Evolutionary conservation across 2,888 invertebrate species (phyloP), one percentile per base, ranked within the genome.

Genomic region (Synergus laeviventris): DNA sequence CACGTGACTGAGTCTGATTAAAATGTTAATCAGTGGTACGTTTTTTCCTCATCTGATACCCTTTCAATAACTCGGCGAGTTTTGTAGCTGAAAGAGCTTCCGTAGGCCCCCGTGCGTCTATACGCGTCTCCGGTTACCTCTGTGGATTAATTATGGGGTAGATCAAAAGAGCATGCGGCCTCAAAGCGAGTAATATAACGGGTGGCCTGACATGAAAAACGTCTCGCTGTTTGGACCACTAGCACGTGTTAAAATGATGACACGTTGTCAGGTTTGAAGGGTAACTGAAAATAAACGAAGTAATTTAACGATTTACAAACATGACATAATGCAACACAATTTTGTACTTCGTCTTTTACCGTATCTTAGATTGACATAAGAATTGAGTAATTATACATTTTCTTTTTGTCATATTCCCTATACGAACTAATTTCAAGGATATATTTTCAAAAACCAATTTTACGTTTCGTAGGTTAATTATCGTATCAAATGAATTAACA

Each of bases 141-240:
- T 86, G 86, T 85, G 89, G 89, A 90, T 90, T 89, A 89, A 90
- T 90, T 90, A 90, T 88, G 86, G 87, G 87, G 87, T 87, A 88
- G 88, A 89, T 89, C 90, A 89, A 89, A 90, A 89, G 90, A 89
- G 87, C 88, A 88, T 84, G 84, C 87, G 86, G 85, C 89, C 86
- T 88, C 89, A 89, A 89, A 89, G 89, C 89, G 86, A 77, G 82
- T 86, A 85, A 87, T 85, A 86, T 85, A 87, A 87, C 87, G 87
- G 86, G 87, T 87, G 82, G 81, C 80, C 79, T 81, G 81, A 77
- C 81, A 82, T 83, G 77, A 78, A 82, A 84, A 79, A 81, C 76
- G 49, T 49, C 45, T 61, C 60, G 24, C 62, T 77, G 61, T 75
- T 80, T 78, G 36, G 64, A 64, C 73, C 66, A 45, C 39, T 8